Percentiles rank a stretch among this genome's conserved stretches.
Evolutionary conservation across 2,888 invertebrate genomes (phyloP).

Genomic region (Protodeltote pygarga): DNA sequence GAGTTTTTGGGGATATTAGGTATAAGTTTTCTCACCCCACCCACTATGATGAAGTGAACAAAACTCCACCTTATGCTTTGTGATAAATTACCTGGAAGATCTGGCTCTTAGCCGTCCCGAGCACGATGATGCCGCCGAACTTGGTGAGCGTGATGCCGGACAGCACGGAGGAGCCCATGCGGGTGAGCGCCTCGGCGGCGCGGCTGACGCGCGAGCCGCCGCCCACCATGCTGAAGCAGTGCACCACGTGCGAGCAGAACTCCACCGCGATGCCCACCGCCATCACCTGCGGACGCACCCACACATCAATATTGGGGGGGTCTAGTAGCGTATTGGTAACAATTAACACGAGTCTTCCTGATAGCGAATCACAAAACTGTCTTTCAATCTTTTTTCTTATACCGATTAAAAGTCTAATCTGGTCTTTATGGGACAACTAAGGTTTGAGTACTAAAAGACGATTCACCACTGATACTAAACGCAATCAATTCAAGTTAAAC

Average conservation of each 20-base stretch:
- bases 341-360: no score
- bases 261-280: constrained; percentile 99
- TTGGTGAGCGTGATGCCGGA: constrained; percentile 99
- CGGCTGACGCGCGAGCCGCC: constrained; percentile 91
- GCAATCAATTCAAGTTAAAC: no score
- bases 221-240: constrained; percentile 94
- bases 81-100: constrained; percentile 91
- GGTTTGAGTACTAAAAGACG: no score
- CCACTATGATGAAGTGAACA: background rate
- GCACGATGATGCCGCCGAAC: constrained; percentile 98
- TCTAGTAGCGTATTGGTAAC: no score
- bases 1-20: no score
- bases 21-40: no score
- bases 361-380: no score
- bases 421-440: no score
- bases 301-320: background rate
- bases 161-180: constrained; percentile 98
- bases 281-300: constrained; percentile 89
- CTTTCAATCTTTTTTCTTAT: no score
- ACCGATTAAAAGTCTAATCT: no score
- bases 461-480: no score
- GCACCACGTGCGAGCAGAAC: constrained; percentile 98
- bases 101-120: constrained; percentile 99
- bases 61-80: background rate
- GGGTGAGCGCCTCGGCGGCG: constrained; percentile 93